phyloP scores from a whole-genome alignment of 2,888 invertebrate genomes.

The Perdita meconis region DNA sequence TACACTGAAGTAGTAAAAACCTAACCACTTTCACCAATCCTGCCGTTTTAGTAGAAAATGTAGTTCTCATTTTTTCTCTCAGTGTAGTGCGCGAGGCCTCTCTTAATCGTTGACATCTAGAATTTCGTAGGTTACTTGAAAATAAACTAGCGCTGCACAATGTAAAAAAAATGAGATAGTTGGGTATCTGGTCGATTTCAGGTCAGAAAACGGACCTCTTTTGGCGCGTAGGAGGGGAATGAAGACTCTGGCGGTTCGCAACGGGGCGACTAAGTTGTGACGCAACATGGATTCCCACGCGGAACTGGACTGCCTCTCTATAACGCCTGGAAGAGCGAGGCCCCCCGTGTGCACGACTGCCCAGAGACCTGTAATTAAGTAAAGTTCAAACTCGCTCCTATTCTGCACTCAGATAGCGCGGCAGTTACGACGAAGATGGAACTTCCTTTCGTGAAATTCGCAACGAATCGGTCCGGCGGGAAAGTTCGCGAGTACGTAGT shows the following conservation, averaged over 20 bases:
- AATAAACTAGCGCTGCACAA: too few species aligned
- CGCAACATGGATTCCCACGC: constrained; percentile 90
- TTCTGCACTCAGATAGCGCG: constrained; percentile 32
- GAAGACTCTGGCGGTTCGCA: constrained; percentile 91
- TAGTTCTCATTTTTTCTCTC: too few species aligned
- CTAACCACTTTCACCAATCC: too few species aligned
- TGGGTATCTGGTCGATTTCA: too few species aligned
- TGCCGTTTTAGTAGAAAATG: too few species aligned
- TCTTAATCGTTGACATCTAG: too few species aligned
- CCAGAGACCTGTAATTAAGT: constrained; percentile 88
- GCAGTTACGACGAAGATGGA: constrained; percentile 36
- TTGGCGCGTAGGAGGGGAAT: constrained; percentile 88
- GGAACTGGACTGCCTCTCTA: constrained; percentile 88
- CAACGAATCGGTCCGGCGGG: not conserved
- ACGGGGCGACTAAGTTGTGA: constrained; percentile 89
- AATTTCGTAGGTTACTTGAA: too few species aligned
- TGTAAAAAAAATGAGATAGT: too few species aligned
- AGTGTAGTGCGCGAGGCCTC: too few species aligned
- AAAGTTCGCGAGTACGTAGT: not conserved
- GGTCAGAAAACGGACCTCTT: constrained; percentile 78
- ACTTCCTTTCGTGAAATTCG: constrained; percentile 36
- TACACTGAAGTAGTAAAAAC: too few species aligned
- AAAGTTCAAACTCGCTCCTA: constrained; percentile 50
- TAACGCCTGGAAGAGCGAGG: constrained; percentile 89
- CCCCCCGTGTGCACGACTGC: constrained; percentile 94